Evolutionary conservation across 2,888 invertebrate species (phyloP).

Genomic region (Merodon equestris): DNA sequence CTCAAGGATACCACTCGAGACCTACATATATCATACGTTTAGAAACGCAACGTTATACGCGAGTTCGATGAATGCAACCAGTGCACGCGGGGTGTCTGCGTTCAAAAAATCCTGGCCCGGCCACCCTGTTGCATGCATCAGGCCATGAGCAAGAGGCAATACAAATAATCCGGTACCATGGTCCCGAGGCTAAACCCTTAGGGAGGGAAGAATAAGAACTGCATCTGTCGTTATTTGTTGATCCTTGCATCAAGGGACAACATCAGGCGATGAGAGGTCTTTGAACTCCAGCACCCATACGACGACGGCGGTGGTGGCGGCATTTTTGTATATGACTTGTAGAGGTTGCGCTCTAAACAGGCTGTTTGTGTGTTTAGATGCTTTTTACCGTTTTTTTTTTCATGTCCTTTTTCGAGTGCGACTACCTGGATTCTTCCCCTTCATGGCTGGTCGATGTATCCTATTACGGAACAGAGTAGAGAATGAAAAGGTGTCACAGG

Average conservation of each 20-base stretch:
- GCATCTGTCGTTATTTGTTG: slow-evolving; percentile 69
- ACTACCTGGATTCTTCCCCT: slow-evolving; percentile 46
- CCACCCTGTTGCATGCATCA: slow-evolving; percentile 57
- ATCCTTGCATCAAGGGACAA: slow-evolving; percentile 63
- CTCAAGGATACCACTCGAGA: slow-evolving; percentile 66
- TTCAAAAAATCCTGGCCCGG: not conserved
- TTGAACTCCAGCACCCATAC: slow-evolving; percentile 49
- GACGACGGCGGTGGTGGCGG: too few species aligned
- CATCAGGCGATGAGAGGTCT: slow-evolving; percentile 56
- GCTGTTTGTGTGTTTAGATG: slow-evolving; percentile 61
- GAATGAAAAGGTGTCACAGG: slow-evolving; percentile 17
- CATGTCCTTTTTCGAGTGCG: not conserved
- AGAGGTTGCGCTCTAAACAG: slow-evolving; percentile 22
- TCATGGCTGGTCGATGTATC: slow-evolving; percentile 33
- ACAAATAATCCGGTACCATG: slow-evolving; percentile 47
- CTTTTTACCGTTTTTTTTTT: slow-evolving; percentile 48
- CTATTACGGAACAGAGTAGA: slow-evolving; percentile 27
- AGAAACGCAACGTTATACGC: too few species aligned
- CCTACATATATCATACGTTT: slow-evolving; percentile 6
- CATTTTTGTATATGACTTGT: too few species aligned
- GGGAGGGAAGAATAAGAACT: slow-evolving; percentile 31
- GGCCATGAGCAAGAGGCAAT: slow-evolving; percentile 47
- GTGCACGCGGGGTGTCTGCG: slow-evolving; percentile 27
- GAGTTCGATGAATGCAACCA: slow-evolving; percentile 48
- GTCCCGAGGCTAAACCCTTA: slow-evolving; percentile 47